Base-by-base conservation (phyloP, 1,140 invertebrate genomes). In the Drosophila ohnishii region DNA sequence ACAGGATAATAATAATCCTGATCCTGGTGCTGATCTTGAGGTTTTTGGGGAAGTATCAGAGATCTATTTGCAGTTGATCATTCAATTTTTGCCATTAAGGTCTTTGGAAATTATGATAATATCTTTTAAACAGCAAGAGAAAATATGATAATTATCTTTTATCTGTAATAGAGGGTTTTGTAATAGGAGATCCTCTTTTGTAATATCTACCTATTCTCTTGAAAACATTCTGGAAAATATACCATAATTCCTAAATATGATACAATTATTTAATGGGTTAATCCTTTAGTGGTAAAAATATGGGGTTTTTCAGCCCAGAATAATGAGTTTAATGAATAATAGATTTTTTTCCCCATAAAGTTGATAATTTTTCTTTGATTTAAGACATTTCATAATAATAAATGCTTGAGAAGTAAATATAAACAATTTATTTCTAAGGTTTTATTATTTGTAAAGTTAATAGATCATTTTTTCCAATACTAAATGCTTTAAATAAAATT, bases 41-140 rank as follows among this genome's bases (percentile, higher is more conserved):
- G 44, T 35, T 30, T 30, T 35, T 35, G 3, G 11, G 6, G 11
- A 32, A 35, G 60, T 25, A 47, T 59, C 25, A 25, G 50, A 34
- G 16, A 22, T 14, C 25, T 48, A 48, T 16, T 16, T 22, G 14
- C 25, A 22, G 45, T 48, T 71, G 34, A 71, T 71, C 65, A 42
- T 30, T 71, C 14, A 58, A 71, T 71, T 58, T 71, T 25, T 19
- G 32, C 37, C 44, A 48, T 30, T 48, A 45, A 34, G 9, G n/a
- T 19, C 25, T 51, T 42, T 6, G 2, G 6, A 34, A 64, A 40
- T 28, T 10, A 19, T 69, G 37, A 30, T 37, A 37, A 22, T 10
- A 62, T 67, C 6, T 39, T 30, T 28, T 37, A 51, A 45, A 45
- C 14, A 25, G 22, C 13, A 14, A 14, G 7, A 22, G 11, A 22